Percentiles rank a stretch among this genome's conserved stretches.
Conservation (phyloP, 2,797 vertebrate genomes). For the Manis pentadactyla region DNA sequence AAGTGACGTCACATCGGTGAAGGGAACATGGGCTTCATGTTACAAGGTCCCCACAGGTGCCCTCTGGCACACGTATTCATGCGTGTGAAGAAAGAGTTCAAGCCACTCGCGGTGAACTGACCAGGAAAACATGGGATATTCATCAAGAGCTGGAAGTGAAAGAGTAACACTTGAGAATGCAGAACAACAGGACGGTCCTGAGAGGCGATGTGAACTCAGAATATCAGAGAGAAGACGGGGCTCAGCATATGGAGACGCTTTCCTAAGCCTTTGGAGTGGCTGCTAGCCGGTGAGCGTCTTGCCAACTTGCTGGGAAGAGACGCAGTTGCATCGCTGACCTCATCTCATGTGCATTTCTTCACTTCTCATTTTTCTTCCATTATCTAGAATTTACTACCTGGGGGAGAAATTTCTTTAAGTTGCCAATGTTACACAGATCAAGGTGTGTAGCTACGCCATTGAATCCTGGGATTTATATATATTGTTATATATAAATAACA, state of each 20-base stretch:
- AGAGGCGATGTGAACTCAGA: neutral
- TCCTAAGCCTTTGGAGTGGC: accelerated
- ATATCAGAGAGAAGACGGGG: accelerated
- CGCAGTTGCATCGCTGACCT: accelerated
- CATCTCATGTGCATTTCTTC: neutral
- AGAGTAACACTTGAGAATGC: neutral
- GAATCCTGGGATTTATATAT: neutral
- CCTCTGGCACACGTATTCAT: neutral
- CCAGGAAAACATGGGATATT: neutral
- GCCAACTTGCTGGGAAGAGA: too few relatives aligned
- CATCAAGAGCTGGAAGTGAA: neutral
- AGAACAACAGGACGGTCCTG: neutral
- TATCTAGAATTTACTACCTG: neutral
- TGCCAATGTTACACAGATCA: neutral
- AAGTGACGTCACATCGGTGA: neutral
- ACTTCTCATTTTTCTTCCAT: neutral
- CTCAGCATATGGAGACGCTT: accelerated
- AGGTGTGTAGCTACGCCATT: neutral
- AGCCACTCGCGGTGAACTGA: too few relatives aligned
- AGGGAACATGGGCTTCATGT: neutral
- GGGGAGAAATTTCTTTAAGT: neutral
- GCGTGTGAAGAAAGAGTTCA: neutral
- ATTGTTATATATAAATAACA: neutral
- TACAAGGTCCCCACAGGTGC: neutral
- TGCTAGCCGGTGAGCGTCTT: too few relatives aligned